Evolutionary conservation across 2,888 invertebrate species (phyloP), one percentile per base, ranked within the genome.

Genomic region (Andrena hattorfiana): DNA sequence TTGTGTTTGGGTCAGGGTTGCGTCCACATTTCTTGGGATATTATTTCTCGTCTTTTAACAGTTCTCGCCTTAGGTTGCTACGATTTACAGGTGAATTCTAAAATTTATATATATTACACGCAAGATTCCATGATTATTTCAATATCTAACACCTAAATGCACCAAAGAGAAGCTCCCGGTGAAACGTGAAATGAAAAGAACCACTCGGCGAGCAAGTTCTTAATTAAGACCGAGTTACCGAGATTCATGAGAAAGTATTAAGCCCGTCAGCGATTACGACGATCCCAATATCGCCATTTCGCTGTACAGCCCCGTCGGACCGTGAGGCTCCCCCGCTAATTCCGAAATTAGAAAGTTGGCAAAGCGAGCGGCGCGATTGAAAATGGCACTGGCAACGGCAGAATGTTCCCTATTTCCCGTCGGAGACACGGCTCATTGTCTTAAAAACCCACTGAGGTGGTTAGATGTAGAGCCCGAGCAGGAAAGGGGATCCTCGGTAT

Each of bases 271-370:
- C 30, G 8, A 48, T 30, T 42, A 48, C 23, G 30, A 30, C 13
- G 30, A 32, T 49, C 51, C 8, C 35, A 54, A 23, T 10, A 2
- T 26, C 6, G 8, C n/a, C 56, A 4, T 30, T 20, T 16, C 49
- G 5, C 20, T 51, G 26, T 10, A 10, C n/a, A 13, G 28, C 2
- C 26, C 23, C 4, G 13, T 1, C 13, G 13, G 51, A 70, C 42
- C 66, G 67, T 26, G 64, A 63, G 67, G 77, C 69, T 74, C 72
- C 70, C 68, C 76, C 77, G 87, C 85, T 89, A 92, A 92, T 93
- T 91, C 87, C 81, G 86, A 88, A 89, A 92, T 92, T 92, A 92
- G 91, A 91, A 92, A 92, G 92, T 91, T 91, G 92, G 92, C 92
- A 89, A 90, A 90, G 89, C 86, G 88, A 84, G 87, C 86, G 84